phyloP scores from a whole-genome alignment of 2,113 vertebrate species.

The Grammomys dolichurus region DNA sequence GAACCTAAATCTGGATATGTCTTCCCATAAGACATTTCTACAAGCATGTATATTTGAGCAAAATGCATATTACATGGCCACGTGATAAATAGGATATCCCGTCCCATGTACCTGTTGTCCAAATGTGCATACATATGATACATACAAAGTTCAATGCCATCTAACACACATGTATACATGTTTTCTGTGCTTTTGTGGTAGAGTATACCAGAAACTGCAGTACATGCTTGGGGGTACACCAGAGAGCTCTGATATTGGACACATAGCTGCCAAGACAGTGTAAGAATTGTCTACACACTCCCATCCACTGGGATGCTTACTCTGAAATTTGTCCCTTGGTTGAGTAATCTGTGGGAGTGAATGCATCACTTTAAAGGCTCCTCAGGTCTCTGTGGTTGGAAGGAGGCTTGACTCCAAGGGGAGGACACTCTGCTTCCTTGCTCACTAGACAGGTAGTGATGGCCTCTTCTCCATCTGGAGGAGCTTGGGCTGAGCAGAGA shows the following conservation, averaged over 20 bases:
- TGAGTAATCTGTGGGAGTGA: not conserved
- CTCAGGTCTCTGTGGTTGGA: not conserved
- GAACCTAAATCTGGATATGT: not conserved
- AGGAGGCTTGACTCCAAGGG: conserved; percentile 14
- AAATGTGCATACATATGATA: fast-evolving
- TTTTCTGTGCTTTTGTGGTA: conserved; percentile 44
- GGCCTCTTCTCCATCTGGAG: conserved; percentile 91
- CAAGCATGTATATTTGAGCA: not conserved
- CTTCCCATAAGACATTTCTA: not conserved
- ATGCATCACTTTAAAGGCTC: not conserved
- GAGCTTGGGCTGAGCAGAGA: conserved; percentile 93
- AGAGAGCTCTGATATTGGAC: conserved; percentile 14
- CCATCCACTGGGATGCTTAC: not conserved
- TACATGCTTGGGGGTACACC: not conserved
- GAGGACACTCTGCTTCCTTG: not conserved
- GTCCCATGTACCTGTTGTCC: not conserved
- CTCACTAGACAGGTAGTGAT: conserved; percentile 85
- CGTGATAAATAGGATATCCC: conserved; percentile 1
- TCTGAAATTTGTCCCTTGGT: conserved; percentile 30
- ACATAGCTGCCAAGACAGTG: conserved; percentile 29
- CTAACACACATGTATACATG: not conserved
- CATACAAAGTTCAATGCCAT: not conserved
- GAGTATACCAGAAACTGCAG: not conserved
- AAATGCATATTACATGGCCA: not conserved
- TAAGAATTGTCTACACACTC: not conserved